Evolutionary conservation across 1,140 invertebrate genomes (phyloP).

Genomic region (Listronotus oregonensis): DNA sequence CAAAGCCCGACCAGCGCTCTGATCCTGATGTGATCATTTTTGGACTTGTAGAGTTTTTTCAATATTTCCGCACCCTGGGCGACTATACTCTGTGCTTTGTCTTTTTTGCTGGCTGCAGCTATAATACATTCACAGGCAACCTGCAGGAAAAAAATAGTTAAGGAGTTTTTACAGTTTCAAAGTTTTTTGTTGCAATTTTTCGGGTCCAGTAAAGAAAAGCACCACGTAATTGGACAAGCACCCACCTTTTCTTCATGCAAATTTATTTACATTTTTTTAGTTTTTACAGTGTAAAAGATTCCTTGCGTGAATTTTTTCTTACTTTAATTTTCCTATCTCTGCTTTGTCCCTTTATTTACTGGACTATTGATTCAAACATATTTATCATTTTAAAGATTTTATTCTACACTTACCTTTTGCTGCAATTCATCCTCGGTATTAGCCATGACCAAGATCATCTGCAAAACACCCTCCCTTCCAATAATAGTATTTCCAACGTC

Average conservation of each 20-base stretch:
- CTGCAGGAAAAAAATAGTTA: slow-evolving; percentile 11
- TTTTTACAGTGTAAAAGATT: no score
- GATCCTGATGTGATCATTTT: slow-evolving; percentile 88
- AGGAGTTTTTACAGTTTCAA: no score
- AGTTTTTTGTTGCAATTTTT: no score
- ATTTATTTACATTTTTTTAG: no score
- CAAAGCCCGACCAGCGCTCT: slow-evolving; percentile 93
- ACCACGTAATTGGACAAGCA: no score
- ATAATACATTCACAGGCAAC: slow-evolving; percentile 96
- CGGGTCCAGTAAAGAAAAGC: no score
- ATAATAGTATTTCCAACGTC: slow-evolving; percentile 94
- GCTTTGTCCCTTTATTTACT: no score
- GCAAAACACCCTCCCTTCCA: slow-evolving; percentile 84
- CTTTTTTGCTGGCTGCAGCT: slow-evolving; percentile 95
- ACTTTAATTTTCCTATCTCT: no score
- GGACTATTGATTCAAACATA: no score
- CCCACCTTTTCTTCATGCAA: no score
- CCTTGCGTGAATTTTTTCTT: no score
- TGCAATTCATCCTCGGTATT: slow-evolving; percentile 79
- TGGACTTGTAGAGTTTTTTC: slow-evolving; percentile 90
- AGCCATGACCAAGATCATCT: slow-evolving; percentile 98
- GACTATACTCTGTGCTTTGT: slow-evolving; percentile 92
- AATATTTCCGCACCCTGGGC: slow-evolving; percentile 91
- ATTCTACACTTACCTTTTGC: slow-evolving; percentile 65
- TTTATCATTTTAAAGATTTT: no score